A percentile compares a stretch with the other conserved stretches of the same genome.
Evolutionary conservation across 1,140 invertebrate species (phyloP).

Genomic region (Formica selysi): DNA sequence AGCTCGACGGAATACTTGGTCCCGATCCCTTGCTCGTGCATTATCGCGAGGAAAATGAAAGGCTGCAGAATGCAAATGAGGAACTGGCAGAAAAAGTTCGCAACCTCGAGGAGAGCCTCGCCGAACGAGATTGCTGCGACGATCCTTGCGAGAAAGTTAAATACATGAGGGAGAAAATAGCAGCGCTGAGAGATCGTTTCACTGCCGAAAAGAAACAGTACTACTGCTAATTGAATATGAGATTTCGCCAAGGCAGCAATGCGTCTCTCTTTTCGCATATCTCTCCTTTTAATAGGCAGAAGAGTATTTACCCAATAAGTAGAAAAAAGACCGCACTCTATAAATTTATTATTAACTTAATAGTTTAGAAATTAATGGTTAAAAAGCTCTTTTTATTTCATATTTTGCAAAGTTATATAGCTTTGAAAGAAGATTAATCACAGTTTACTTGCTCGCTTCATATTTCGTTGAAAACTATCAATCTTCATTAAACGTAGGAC

Average conservation of each 20-base stretch:
- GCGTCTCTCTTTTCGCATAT: not conserved
- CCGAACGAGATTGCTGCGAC: slow-evolving; percentile 76
- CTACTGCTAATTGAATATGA: slow-evolving; percentile 33
- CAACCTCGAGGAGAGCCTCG: slow-evolving; percentile 78
- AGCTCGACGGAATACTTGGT: slow-evolving; percentile 74
- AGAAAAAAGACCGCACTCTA: not conserved
- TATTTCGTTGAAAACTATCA: slow-evolving; percentile 10
- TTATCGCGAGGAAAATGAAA: slow-evolving; percentile 79
- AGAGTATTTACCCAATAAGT: not conserved
- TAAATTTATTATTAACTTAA: slow-evolving; percentile 24
- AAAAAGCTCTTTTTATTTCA: not conserved
- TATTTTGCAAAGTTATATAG: not conserved
- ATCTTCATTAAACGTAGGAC: slow-evolving; percentile 38
- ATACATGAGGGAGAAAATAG: slow-evolving; percentile 76
- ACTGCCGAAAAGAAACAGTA: slow-evolving; percentile 79
- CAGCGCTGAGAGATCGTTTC: slow-evolving; percentile 70
- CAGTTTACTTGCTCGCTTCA: slow-evolving; percentile 9
- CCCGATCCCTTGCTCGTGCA: slow-evolving; percentile 80
- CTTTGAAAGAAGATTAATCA: slow-evolving; percentile 52
- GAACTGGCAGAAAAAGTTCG: slow-evolving; percentile 79
- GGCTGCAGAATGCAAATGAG: slow-evolving; percentile 76
- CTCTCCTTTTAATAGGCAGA: not conserved
- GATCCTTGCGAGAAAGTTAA: slow-evolving; percentile 74
- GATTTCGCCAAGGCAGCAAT: slow-evolving; percentile 1
- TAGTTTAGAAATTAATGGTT: slow-evolving; percentile 3